phyloP scores from a whole-genome alignment of 2,888 invertebrate genomes.

The Torymus aiolomorphi region DNA sequence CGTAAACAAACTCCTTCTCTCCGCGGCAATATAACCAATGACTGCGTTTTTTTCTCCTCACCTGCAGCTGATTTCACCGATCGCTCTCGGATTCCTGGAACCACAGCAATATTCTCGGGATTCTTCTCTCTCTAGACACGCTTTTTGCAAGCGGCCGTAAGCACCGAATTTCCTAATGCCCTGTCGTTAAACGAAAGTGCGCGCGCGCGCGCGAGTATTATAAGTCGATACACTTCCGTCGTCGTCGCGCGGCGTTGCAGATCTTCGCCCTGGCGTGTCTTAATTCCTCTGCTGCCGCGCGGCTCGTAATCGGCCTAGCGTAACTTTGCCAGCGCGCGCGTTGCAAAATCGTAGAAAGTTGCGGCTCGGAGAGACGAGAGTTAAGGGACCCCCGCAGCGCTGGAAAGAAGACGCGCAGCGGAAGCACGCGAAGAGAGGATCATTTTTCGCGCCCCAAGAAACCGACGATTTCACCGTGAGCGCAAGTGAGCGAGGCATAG shows the following conservation, averaged over 20 bases:
- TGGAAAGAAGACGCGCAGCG: background rate
- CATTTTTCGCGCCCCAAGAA: background rate
- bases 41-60: slow-evolving; percentile 10
- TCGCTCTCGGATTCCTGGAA: slow-evolving; percentile 30
- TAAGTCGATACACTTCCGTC: slow-evolving; percentile 6
- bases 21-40: slow-evolving; percentile 13
- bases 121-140: too few species aligned
- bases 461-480: background rate
- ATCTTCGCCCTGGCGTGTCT: background rate
- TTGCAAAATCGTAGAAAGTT: slow-evolving; percentile 53
- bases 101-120: too few species aligned
- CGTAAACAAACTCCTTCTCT: slow-evolving; percentile 1
- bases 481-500: too few species aligned
- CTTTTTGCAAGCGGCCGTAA: slow-evolving; percentile 40
- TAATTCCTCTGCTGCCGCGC: background rate
- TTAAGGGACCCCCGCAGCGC: background rate
- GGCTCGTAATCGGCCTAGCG: slow-evolving; percentile 41
- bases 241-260: slow-evolving; percentile 19
- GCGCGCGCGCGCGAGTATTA: too few species aligned
- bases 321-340: slow-evolving; percentile 19
- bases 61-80: slow-evolving; percentile 17
- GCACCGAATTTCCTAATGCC: slow-evolving; percentile 10
- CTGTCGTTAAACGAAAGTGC: slow-evolving; percentile 11
- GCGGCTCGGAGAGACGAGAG: background rate
- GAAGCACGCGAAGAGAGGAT: background rate